These are phyloP conservation scores for Tupaia chinensis DNA, from an alignment of 2,113 vertebrate genomes.

Conservation along the genomic window DNA sequence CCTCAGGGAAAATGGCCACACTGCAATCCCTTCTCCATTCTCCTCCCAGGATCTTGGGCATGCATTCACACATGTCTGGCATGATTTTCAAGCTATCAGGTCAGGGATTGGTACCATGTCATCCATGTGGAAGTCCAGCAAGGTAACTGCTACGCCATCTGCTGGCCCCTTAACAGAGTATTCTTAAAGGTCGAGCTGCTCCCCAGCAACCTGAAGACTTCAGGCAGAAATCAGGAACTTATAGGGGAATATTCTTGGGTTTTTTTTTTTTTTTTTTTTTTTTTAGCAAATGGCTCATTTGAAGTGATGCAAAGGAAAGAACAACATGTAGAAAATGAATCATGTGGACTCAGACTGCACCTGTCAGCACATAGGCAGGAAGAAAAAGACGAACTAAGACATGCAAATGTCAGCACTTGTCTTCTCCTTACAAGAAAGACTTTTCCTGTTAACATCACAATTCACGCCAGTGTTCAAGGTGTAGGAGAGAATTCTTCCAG, in stretches of 20 bases:
- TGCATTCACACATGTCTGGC: no score
- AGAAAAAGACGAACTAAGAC: neutral
- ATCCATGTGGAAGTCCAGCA: no score
- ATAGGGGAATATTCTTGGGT: neutral
- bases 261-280: neutral
- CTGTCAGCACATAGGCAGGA: neutral
- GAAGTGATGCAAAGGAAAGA: neutral
- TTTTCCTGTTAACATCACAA: neutral
- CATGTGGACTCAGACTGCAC: neutral
- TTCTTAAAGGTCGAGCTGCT: neutral
- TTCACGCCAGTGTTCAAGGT: constrained; percentile 4
- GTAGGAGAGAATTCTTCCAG: neutral
- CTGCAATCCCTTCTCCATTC: no score
- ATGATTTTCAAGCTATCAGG: no score
- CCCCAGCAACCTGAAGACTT: neutral
- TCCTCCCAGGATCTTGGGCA: no score
- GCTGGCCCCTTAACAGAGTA: no score
- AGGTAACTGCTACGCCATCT: no score
- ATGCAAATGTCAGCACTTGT: neutral
- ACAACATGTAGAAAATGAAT: neutral
- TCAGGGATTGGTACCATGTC: no score
- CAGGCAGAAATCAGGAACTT: neutral
- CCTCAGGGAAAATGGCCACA: no score
- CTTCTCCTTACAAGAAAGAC: constrained; percentile 23
- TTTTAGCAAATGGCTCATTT: neutral